Conservation (phyloP, 1,140 invertebrate species). For the Andricus grossulariae region DNA sequence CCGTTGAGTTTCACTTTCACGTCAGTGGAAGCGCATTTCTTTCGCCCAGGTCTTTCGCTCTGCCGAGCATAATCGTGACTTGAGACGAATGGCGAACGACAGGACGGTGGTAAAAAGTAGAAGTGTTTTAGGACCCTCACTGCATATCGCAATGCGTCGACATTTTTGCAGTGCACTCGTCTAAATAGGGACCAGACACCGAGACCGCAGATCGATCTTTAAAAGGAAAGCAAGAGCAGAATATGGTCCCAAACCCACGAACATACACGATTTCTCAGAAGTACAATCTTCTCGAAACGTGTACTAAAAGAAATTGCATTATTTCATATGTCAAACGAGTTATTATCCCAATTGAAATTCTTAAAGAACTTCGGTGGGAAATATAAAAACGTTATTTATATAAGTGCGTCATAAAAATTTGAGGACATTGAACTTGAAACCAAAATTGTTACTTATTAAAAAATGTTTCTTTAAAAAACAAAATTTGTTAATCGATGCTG, state of each 20-base stretch:
- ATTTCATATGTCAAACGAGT: slow-evolving; percentile 15
- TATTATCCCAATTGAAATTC: slow-evolving; percentile 20
- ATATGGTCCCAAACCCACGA: neutral
- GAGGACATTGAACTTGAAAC: neutral
- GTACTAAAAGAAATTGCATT: slow-evolving; percentile 10
- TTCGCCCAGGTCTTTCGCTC: slow-evolving; percentile 10
- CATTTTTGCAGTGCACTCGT: slow-evolving; percentile 13
- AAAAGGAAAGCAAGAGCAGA: neutral
- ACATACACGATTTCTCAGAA: slow-evolving; percentile 15
- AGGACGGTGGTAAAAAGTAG: neutral
- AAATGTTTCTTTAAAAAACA: too few species aligned
- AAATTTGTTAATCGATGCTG: too few species aligned
- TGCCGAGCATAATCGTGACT: slow-evolving; percentile 27
- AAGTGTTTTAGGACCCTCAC: slow-evolving; percentile 22
- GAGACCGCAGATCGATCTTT: slow-evolving; percentile 4
- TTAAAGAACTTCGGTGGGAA: neutral
- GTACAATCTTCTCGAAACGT: neutral
- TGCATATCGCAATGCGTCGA: slow-evolving; percentile 21
- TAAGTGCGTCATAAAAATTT: neutral
- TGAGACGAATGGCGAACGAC: slow-evolving; percentile 11
- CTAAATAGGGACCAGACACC: slow-evolving; percentile 24
- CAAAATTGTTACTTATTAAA: too few species aligned
- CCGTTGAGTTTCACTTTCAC: slow-evolving; percentile 28
- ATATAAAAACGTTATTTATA: neutral
- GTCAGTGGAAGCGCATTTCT: slow-evolving; percentile 25